These are phyloP conservation scores for Drosophila nikananu DNA, from an alignment of 1,140 invertebrate species.

Conservation along the genomic window DNA sequence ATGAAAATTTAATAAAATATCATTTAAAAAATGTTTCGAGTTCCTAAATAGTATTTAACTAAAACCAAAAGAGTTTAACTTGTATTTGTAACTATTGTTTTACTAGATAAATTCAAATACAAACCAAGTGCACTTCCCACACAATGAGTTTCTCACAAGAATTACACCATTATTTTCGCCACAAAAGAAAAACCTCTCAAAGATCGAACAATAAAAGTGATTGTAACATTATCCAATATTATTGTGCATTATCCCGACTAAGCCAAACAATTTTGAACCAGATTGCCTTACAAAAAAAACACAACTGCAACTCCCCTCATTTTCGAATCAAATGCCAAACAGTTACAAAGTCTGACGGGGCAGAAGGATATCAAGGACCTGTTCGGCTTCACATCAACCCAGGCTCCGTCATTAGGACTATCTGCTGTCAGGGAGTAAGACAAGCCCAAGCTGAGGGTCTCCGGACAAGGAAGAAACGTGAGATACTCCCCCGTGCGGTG, in stretches of 20 bases:
- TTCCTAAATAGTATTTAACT: background rate
- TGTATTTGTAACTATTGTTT: background rate
- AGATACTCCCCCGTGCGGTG: constrained; percentile 36
- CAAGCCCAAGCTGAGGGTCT: constrained; percentile 66
- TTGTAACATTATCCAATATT: constrained; percentile 57
- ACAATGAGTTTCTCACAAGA: background rate
- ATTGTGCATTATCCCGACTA: constrained; percentile 31
- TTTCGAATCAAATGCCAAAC: constrained; percentile 34
- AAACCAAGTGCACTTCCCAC: constrained; percentile 1
- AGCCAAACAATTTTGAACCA: constrained; percentile 35
- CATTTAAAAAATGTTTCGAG: background rate
- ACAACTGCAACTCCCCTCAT: constrained; percentile 1
- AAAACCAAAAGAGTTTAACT: background rate
- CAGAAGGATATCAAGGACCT: constrained; percentile 25
- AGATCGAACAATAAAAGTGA: constrained; percentile 39
- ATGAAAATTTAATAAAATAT: background rate
- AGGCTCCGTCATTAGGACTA: constrained; percentile 58
- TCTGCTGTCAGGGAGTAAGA: constrained; percentile 55
- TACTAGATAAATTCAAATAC: background rate
- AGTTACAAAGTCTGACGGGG: constrained; percentile 59
- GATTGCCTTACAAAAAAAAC: constrained; percentile 10
- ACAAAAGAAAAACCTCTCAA: background rate
- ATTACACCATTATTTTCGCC: too few species aligned
- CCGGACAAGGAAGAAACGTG: constrained; percentile 49
- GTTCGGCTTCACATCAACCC: constrained; percentile 11